phyloP scores from a whole-genome alignment of 2,113 vertebrate species.

The Xyliphius kryptos region DNA sequence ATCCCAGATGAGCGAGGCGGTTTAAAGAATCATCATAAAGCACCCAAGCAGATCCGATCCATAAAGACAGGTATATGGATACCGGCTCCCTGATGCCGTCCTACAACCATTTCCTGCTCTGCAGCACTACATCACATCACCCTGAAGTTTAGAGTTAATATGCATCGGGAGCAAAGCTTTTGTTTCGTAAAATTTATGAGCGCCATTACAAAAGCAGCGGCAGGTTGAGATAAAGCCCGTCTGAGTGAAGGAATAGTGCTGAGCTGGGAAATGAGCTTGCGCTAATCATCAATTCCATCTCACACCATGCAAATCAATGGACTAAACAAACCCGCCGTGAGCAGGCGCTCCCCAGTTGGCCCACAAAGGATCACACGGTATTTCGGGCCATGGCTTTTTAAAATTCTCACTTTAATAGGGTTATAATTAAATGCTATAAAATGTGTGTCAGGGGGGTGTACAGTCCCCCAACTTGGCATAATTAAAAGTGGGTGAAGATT shows the following conservation, averaged over 20 bases:
- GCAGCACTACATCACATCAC: constrained; percentile 24
- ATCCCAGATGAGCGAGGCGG: not conserved
- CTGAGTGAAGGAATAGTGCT: constrained; percentile 56
- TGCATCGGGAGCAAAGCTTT: constrained; percentile 43
- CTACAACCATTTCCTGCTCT: not conserved
- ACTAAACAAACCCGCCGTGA: constrained; percentile 33
- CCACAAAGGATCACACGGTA: too few species aligned
- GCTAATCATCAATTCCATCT: constrained; percentile 55
- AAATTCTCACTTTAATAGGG: too few species aligned
- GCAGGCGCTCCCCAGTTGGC: too few species aligned
- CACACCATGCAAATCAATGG: constrained; percentile 58
- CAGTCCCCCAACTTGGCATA: too few species aligned
- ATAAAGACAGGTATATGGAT: constrained; percentile 26
- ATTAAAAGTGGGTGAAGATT: too few species aligned
- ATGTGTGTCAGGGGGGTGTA: too few species aligned
- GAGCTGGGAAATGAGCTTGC: constrained; percentile 48
- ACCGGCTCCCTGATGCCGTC: constrained; percentile 10
- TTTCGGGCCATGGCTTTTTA: too few species aligned
- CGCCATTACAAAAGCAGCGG: constrained; percentile 56
- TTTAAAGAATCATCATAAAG: constrained; percentile 23
- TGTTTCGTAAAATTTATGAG: constrained; percentile 54
- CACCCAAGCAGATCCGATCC: constrained; percentile 8
- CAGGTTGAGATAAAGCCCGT: constrained; percentile 51
- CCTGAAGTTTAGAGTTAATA: constrained; percentile 41
- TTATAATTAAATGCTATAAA: too few species aligned